These are phyloP conservation scores for Clarias platycephalus DNA, from an alignment of 2,797 vertebrate species.

Conservation along the genomic window DNA sequence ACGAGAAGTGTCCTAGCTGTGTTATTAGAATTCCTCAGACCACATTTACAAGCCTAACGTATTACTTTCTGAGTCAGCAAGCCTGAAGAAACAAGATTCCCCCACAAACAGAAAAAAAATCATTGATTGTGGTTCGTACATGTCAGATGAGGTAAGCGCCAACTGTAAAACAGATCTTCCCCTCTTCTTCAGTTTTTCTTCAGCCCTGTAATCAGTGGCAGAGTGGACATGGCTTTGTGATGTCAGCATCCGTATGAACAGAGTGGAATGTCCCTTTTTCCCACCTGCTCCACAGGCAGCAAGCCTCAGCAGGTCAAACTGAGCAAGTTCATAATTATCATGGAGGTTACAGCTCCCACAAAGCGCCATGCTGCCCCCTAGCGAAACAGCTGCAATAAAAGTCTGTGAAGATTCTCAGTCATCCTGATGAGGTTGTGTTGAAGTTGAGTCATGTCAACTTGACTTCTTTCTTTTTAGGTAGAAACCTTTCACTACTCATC, in stretches of 20 bases:
- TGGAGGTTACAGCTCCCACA: background rate
- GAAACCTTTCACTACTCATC: too few species aligned
- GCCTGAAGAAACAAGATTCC: constrained; percentile 5
- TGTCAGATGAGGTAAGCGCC: constrained; percentile 52
- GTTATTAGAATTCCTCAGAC: background rate
- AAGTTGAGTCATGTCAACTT: too few species aligned
- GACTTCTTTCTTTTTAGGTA: too few species aligned
- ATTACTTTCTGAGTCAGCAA: constrained; percentile 31
- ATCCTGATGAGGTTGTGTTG: too few species aligned
- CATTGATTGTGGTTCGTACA: constrained; percentile 16
- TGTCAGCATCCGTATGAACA: constrained; percentile 36
- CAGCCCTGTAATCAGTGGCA: constrained; percentile 59
- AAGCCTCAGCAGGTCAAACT: constrained; percentile 38
- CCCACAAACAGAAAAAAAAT: background rate
- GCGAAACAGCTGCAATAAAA: constrained; percentile 8
- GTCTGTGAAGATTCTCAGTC: too few species aligned
- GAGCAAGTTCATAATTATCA: background rate
- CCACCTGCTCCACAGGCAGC: constrained; percentile 62
- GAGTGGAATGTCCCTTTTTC: constrained; percentile 47
- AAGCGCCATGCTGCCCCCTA: constrained; percentile 49
- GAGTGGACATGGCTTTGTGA: constrained; percentile 45
- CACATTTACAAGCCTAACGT: constrained; percentile 3
- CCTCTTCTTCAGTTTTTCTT: constrained; percentile 48
- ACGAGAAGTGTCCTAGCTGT: background rate
- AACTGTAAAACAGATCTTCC: constrained; percentile 44